These are phyloP conservation scores for Diadumene lineata DNA, from an alignment of 92 coral and sea anemone species.

Conservation along the genomic window DNA sequence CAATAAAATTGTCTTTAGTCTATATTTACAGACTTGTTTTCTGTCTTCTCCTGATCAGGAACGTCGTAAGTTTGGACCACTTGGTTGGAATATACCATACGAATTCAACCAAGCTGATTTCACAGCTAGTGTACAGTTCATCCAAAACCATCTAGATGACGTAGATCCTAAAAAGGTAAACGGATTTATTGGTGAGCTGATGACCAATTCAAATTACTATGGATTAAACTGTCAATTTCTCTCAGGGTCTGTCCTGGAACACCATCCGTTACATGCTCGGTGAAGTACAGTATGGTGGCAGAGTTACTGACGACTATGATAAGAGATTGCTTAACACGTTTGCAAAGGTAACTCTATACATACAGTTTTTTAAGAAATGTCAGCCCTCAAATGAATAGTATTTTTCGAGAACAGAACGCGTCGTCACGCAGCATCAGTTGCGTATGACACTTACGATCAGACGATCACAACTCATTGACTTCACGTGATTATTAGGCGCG, in stretches of 20 bases:
- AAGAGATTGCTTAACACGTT: slow-evolving; percentile 81
- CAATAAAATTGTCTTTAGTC: too few relatives aligned
- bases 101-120: slow-evolving; percentile 93
- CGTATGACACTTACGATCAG: too few relatives aligned
- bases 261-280: slow-evolving; percentile 92
- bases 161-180: slow-evolving; percentile 83
- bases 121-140: slow-evolving; percentile 84
- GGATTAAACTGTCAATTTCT: neutral
- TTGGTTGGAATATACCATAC: slow-evolving; percentile 92
- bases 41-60: slow-evolving; percentile 34
- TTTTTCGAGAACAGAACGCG: too few relatives aligned
- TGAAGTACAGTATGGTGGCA: slow-evolving; percentile 89
- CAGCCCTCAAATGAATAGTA: too few relatives aligned
- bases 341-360: slow-evolving; percentile 81
- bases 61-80: slow-evolving; percentile 88
- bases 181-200: too few relatives aligned
- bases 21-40: neutral
- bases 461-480: too few relatives aligned
- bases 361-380: too few relatives aligned
- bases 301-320: slow-evolving; percentile 89
- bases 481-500: too few relatives aligned
- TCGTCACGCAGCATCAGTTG: too few relatives aligned
- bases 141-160: slow-evolving; percentile 88
- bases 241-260: slow-evolving; percentile 90
- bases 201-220: neutral